Evolutionary conservation across 2,888 invertebrate species (phyloP), one percentile per base, ranked within the genome.

Genomic region (Heteropelma amictum): DNA sequence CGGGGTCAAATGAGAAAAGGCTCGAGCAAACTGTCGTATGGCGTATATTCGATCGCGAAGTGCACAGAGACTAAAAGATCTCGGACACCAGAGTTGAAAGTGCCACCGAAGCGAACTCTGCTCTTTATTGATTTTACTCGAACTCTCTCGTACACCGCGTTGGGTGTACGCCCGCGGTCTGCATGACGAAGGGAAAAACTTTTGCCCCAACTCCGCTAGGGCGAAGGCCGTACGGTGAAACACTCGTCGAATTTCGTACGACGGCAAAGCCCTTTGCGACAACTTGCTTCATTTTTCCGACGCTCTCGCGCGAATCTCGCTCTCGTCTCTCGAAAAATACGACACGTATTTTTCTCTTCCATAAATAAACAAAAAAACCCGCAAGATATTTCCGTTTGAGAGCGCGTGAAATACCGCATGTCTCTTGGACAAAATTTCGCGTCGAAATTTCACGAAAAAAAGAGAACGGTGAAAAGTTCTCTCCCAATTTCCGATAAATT

Each of bases 71-170:
- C 40, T 42, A 53, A 51, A 58, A 65, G 47, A 61, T 65, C 65
- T 64, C 45, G 73, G 64, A 69, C 64, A 64, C 19, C 51, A 38
- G 28, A 45, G 28, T 21, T 12, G 54, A 30, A 60, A 74, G 53
- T 47, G 64, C n/a, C 42, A 54, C 45, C 38, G 64, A 56, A 64
- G 54, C 40, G 65, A 63, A 63, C 63, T 63, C 54, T 21, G 38
- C 12, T 33, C 54, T 54, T 70, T 74, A 74, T 74, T 74, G 74
- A 74, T 74, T 74, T 74, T 73, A 28, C 58, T 33, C 51, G 23
- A 69, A 58, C 33, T 33, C 23, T 33, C 40, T 40, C 17, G 28
- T 30, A 28, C n/a, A n/a, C n/a, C 23, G 35, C 4, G 14, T 42
- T 45, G 35, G 35, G 54, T 54, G 54, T 35, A 53, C 30, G 28